A percentile compares a stretch with the other conserved stretches of the same genome.
These are phyloP conservation scores for Hyles vespertilio DNA, from an alignment of 1,140 invertebrate species.

Conservation along the genomic window DNA sequence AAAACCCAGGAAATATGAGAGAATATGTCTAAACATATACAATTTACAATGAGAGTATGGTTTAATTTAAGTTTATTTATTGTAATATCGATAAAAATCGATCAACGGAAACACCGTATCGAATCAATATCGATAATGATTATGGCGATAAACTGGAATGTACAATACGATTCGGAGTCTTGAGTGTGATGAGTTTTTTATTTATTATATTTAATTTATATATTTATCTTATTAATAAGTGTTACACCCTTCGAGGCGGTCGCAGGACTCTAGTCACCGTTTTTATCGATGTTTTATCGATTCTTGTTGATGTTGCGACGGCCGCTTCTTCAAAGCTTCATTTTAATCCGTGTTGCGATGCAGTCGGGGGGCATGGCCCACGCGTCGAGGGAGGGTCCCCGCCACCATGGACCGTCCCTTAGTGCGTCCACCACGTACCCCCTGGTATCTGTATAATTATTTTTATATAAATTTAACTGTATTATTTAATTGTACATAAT, in stretches of 20 bases:
- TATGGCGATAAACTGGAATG: constrained; percentile 17
- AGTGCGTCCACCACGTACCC: no score
- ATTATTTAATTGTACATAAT: constrained; percentile 72
- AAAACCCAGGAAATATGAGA: no score
- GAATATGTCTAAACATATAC: no score
- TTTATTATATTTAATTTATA: constrained; percentile 33
- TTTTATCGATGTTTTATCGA: constrained; percentile 42
- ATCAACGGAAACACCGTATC: no score
- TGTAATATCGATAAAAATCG: no score
- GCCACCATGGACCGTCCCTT: constrained; percentile 44
- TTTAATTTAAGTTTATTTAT: no score
- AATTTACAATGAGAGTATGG: no score
- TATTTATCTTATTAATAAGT: constrained; percentile 70
- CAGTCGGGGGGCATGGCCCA: constrained; percentile 21
- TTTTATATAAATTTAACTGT: constrained; percentile 70
- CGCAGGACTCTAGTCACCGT: constrained; percentile 66
- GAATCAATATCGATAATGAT: no score
- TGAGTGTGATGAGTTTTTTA: constrained; percentile 60
- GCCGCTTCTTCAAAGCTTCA: constrained; percentile 61
- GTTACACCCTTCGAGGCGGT: constrained; percentile 63
- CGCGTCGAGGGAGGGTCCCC: constrained; percentile 25
- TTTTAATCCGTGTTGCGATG: constrained; percentile 55
- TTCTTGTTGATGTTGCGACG: constrained; percentile 20
- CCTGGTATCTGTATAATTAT: constrained; percentile 45
- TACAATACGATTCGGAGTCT: constrained; percentile 70